A percentile compares a stretch with the other conserved stretches of the same genome.
Evolutionary conservation across 2,113 vertebrate genomes (phyloP).

Genomic region (Eudyptes chrysolophus): DNA sequence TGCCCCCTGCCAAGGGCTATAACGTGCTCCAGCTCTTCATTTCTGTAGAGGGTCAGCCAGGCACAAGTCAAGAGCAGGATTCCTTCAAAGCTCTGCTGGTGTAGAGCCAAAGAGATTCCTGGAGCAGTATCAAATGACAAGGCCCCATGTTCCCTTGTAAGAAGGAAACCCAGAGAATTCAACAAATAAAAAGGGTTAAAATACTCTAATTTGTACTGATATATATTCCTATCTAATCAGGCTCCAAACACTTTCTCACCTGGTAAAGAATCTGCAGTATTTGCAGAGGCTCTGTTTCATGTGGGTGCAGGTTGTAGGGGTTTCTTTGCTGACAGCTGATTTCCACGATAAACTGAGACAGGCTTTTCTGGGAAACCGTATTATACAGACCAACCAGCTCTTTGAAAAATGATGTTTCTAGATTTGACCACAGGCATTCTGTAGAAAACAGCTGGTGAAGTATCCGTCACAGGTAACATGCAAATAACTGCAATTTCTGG

Average conservation of each 20-base stretch:
- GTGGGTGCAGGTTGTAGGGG: rapidly evolving
- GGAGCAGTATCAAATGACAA: not conserved
- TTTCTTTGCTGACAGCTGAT: rapidly evolving
- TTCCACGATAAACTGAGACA: rapidly evolving
- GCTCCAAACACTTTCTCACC: conserved; percentile 20
- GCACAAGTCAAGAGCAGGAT: not conserved
- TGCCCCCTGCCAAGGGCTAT: not conserved
- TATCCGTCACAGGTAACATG: not conserved
- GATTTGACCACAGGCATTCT: conserved; percentile 59
- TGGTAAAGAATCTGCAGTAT: conserved; percentile 54
- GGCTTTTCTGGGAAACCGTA: not conserved
- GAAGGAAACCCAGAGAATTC: not conserved
- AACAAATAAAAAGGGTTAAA: not conserved
- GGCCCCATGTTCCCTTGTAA: not conserved
- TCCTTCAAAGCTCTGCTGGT: not conserved
- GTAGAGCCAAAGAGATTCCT: not conserved
- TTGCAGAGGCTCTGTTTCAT: not conserved
- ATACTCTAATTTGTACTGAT: not conserved
- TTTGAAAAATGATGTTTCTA: conserved; percentile 12
- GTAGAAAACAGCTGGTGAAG: not conserved
- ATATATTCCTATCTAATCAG: not conserved
- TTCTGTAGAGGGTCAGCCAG: not conserved
- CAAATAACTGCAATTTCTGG: not conserved
- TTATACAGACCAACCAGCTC: not conserved
- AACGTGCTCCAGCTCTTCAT: not conserved